A percentile compares a stretch with the other conserved stretches of the same genome.
phyloP scores from a whole-genome alignment of 2,113 vertebrate genomes.

The Ictalurus punctatus region DNA sequence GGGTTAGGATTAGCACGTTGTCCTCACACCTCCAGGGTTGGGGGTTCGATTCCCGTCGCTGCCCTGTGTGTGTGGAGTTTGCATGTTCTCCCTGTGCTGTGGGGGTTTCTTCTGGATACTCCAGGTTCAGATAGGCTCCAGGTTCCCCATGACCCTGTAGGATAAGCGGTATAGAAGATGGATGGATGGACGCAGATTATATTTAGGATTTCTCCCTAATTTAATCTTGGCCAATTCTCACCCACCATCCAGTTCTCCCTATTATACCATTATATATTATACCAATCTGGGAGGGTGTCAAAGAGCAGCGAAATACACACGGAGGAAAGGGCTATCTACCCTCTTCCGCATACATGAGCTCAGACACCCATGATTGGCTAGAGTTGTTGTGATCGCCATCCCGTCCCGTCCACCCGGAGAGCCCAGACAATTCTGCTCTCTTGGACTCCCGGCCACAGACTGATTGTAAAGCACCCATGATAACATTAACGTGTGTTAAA shows the following conservation, averaged over 20 bases:
- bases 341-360: background rate
- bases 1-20: too few species aligned
- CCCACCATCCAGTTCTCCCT: background rate
- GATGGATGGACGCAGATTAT: background rate
- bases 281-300: background rate
- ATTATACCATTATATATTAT: background rate
- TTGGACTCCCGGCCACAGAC: constrained; percentile 79
- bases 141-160: too few species aligned
- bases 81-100: too few species aligned
- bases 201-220: background rate
- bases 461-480: background rate
- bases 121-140: too few species aligned
- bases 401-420: background rate
- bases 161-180: too few species aligned
- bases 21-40: too few species aligned
- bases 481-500: background rate
- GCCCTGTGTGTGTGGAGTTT: too few species aligned
- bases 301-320: background rate
- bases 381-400: too few species aligned
- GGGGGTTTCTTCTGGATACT: too few species aligned
- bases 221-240: background rate
- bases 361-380: background rate
- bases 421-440: background rate
- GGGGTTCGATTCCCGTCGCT: too few species aligned
- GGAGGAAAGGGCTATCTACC: background rate